Evolutionary conservation across 2,113 vertebrate genomes (phyloP), one percentile per base, ranked within the genome.

Genomic region (Brachirus orientalis): DNA sequence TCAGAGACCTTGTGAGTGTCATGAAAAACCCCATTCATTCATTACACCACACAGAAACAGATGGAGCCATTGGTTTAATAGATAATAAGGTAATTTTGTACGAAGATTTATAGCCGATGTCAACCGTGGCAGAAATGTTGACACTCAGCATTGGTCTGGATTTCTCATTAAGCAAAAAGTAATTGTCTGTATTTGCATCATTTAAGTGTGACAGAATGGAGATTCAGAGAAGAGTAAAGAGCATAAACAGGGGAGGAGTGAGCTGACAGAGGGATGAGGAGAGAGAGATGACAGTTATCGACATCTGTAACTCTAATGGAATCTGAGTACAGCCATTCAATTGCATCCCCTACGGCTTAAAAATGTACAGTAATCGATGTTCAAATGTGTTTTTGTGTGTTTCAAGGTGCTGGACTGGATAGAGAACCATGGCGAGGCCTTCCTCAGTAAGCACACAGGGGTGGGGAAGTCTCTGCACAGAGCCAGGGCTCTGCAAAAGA

Each of bases 391-490:
- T 16, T 66, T 63, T 75, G 17, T 64, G 14, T 75, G 51, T 75
- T 51, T 77, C 7, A 57, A 99, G 98, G 98, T 99, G 55, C 89
- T 99, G 86, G 98, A 99, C 80, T 99, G 98, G 98, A 99, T 99
- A 50, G 97, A 99, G 88, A 99, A 99, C 87, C 98, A 99, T 0
- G 97, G 98, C 22, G 98, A 99, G 91, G 97, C 97, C 33, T 99
- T 99, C 75, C 94, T 99, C 65, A 98, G 97, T 86, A 99, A 99
- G 68, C 98, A 99, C 65, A 99, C 97, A 0, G 98, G 98, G 1
- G 97, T 98, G 44, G 98, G 98, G 43, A 99, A 99, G 70, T 99
- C 98, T 11, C 90, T 99, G 44, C 98, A 99, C 89, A 93, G 98
- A 75, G 97, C 98, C 59, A 91, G 98, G 75, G 98, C 98, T 9